Conservation (phyloP, 2,888 invertebrate genomes). For the Schrankia costaestrigalis region DNA sequence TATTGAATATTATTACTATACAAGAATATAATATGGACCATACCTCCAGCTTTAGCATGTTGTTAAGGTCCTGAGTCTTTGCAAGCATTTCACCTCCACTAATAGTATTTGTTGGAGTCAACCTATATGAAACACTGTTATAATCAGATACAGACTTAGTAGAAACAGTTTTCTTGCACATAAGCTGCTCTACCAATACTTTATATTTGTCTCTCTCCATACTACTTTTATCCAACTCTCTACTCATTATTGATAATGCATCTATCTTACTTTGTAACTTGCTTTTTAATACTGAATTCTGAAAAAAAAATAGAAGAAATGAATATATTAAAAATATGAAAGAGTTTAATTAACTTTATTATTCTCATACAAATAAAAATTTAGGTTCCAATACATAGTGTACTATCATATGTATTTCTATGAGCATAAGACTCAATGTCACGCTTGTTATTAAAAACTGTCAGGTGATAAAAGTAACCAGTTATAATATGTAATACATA, state of each 20-base stretch:
- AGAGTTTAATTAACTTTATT: neutral
- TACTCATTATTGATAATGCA: constrained; percentile 88
- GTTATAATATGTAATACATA: too few relatives aligned
- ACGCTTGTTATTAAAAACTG: too few relatives aligned
- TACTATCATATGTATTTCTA: too few relatives aligned
- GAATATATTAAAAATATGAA: neutral
- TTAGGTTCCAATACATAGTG: too few relatives aligned
- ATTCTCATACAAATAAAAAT: too few relatives aligned
- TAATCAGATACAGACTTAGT: constrained; percentile 36
- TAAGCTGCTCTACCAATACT: constrained; percentile 88
- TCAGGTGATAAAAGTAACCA: too few relatives aligned
- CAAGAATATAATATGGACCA: too few relatives aligned
- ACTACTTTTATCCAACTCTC: constrained; percentile 88
- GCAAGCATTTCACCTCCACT: constrained; percentile 81
- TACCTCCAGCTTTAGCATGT: constrained; percentile 77
- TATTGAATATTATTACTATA: too few relatives aligned
- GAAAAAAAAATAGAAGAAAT: constrained; percentile 16
- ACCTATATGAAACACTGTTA: constrained; percentile 45
- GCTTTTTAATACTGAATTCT: constrained; percentile 84
- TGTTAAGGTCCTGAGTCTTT: constrained; percentile 81
- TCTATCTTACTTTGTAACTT: constrained; percentile 91
- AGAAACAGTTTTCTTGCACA: constrained; percentile 62
- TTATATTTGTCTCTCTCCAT: constrained; percentile 90
- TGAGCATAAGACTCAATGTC: too few relatives aligned
- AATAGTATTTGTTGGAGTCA: constrained; percentile 65